These are phyloP conservation scores for Lasioglossum calceatum DNA, from an alignment of 2,888 invertebrate species.

Conservation along the genomic window DNA sequence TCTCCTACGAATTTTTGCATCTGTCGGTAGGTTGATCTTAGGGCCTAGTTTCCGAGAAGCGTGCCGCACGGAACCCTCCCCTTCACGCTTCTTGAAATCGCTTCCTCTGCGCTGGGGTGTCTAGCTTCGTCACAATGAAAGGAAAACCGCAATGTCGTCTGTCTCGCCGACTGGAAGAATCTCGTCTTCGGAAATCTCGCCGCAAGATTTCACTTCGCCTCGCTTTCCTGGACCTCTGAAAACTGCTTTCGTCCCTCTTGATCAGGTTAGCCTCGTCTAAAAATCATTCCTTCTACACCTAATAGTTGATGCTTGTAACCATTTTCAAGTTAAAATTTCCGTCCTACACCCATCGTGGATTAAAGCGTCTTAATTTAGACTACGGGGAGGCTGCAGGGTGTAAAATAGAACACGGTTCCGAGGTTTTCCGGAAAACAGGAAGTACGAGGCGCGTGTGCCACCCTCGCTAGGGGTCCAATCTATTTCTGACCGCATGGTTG, in stretches of 20 bases:
- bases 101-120: slow-evolving; percentile 12
- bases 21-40: slow-evolving; percentile 80
- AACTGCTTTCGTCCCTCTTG: neutral
- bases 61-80: slow-evolving; percentile 70
- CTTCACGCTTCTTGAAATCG: slow-evolving; percentile 62
- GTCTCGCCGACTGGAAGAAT: slow-evolving; percentile 33
- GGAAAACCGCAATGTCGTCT: slow-evolving; percentile 50
- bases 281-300: no score
- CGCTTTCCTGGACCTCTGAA: neutral
- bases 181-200: slow-evolving; percentile 11
- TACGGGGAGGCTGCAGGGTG: neutral
- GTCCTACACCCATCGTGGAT: neutral
- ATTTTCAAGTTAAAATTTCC: neutral
- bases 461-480: slow-evolving; percentile 27
- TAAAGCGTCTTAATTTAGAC: slow-evolving; percentile 1
- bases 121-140: slow-evolving; percentile 18
- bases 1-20: slow-evolving; percentile 82
- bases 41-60: slow-evolving; percentile 79
- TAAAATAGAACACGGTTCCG: slow-evolving; percentile 42
- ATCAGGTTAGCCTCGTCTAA: neutral
- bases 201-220: neutral
- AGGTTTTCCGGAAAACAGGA: slow-evolving; percentile 49
- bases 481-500: slow-evolving; percentile 60
- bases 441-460: slow-evolving; percentile 32
- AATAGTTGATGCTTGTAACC: neutral